These are phyloP conservation scores for Gadus macrocephalus DNA, from an alignment of 2,113 vertebrate species.

Conservation along the genomic window DNA sequence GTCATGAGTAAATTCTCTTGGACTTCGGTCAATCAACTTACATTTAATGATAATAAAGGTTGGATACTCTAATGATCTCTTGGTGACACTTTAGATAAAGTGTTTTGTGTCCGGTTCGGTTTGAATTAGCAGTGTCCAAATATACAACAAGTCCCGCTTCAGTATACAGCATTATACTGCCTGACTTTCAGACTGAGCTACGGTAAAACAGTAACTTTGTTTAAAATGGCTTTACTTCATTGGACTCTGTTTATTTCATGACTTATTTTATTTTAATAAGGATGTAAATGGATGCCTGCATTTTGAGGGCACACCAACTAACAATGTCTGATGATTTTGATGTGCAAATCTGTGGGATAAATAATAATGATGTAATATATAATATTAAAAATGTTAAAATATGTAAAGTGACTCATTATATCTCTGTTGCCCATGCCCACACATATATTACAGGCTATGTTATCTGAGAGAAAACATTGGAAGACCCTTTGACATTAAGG, in stretches of 20 bases:
- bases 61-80: too few species aligned
- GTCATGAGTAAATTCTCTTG: too few species aligned
- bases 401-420: neutral
- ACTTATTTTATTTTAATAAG: constrained; percentile 35
- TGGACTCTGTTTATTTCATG: constrained; percentile 23
- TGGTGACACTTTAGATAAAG: too few species aligned
- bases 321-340: constrained; percentile 50
- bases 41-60: too few species aligned
- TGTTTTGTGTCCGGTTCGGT: too few species aligned
- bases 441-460: too few species aligned
- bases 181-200: constrained; percentile 9
- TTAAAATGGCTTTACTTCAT: constrained; percentile 29
- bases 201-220: constrained; percentile 22
- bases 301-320: constrained; percentile 43
- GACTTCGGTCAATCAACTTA: too few species aligned
- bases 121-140: constrained; percentile 10
- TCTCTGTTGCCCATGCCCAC: neutral
- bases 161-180: constrained; percentile 8
- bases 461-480: too few species aligned
- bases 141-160: constrained; percentile 14
- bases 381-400: constrained; percentile 35
- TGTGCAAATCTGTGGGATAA: constrained; percentile 54
- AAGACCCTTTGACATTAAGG: too few species aligned
- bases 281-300: constrained; percentile 48
- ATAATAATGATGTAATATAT: constrained; percentile 38